Evolutionary conservation across 2,797 vertebrate species (phyloP).

Genomic region (Gymnothorax javanicus): DNA sequence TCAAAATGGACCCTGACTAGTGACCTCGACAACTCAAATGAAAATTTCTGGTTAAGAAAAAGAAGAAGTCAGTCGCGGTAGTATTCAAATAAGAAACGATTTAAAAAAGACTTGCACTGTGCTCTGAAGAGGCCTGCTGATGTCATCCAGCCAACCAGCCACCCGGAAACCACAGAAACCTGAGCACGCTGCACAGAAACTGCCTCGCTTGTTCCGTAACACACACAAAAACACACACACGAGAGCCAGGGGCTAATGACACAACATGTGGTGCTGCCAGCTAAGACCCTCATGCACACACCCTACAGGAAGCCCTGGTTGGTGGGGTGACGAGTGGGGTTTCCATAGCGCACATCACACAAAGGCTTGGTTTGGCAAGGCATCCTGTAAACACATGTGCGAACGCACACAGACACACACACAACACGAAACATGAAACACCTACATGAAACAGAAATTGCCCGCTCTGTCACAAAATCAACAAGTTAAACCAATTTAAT

Average conservation of each 20-base stretch:
- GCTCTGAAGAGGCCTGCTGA: no score
- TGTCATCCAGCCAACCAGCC: no score
- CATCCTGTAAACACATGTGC: no score
- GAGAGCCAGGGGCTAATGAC: no score
- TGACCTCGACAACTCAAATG: background rate
- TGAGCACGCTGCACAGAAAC: background rate
- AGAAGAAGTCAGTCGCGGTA: background rate
- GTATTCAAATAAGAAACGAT: background rate
- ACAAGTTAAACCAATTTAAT: no score
- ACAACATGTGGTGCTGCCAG: background rate
- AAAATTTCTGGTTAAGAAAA: background rate
- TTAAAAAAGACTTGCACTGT: background rate
- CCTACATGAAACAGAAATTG: no score
- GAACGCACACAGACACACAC: no score
- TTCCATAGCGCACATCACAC: background rate
- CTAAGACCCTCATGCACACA: background rate
- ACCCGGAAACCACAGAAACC: background rate
- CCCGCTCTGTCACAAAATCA: no score
- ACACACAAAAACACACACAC: background rate
- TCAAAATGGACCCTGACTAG: background rate
- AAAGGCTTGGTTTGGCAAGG: background rate
- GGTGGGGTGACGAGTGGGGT: background rate
- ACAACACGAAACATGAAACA: no score
- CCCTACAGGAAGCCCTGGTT: background rate
- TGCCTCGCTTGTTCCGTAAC: background rate